Evolutionary conservation across 1,140 invertebrate species (phyloP), one percentile per base, ranked within the genome.

Genomic region (Heliconius himera): DNA sequence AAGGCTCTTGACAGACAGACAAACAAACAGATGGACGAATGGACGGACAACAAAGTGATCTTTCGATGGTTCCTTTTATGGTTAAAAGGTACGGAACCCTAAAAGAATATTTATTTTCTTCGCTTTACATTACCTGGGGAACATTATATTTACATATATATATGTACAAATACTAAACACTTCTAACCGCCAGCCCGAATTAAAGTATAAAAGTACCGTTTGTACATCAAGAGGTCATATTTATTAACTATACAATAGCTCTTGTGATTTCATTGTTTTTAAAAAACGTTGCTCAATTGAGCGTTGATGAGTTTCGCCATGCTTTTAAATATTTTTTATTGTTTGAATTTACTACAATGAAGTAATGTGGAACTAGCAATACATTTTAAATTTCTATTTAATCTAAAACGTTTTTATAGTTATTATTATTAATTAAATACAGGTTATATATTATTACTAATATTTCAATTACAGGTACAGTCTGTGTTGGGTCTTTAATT

Each of bases 251-350:
- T 13, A 66, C 60, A 66, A 66, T 4, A 26, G 60, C 3, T 29
- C 26, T 66, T 29, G 60, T 22, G 26, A 66, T 70, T 70, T 70
- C 70, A 76, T 46, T 76, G 66, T 76, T 70, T 70, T 70, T 56
- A 3, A 76, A 70, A 79, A 79, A 79, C 74, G 83, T 83, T 90
- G 85, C 85, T 90, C 88, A 88, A 87, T 89, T 89, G 88, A 83
- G 84, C 82, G 89, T 84, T 46, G 76, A 82, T 76, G 77, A 81
- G 79, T 80, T 70, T 79, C 54, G 82, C 77, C 81, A 60, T 80
- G 83, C 80, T 79, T 82, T 88, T 81, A 85, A 85, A 85, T 85
- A 86, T 89, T 87, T 85, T 83, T 81, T 82, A 81, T 86, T 86
- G 83, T 85, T 66, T 66, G 22, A 66, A 16, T 66, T 26, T 66